A percentile compares a stretch with the other conserved stretches of the same genome.
These are phyloP conservation scores for Diplolepis rosae DNA, from an alignment of 2,888 invertebrate species.

Conservation along the genomic window DNA sequence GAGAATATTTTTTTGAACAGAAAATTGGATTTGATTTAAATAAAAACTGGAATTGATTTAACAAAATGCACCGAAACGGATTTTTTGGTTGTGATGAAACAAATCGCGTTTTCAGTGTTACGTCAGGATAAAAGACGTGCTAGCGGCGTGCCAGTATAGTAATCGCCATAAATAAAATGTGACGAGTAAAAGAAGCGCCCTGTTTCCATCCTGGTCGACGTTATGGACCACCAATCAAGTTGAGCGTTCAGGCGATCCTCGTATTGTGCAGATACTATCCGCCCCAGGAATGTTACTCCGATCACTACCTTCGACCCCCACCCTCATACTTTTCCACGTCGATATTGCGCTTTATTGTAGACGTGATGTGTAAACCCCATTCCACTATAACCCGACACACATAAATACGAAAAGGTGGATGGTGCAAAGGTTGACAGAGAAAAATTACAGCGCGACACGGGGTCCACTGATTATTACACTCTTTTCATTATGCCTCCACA, in stretches of 20 bases:
- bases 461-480: constrained; percentile 50
- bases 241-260: background rate
- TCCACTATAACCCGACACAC: constrained; percentile 3
- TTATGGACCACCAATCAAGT: constrained; percentile 20
- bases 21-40: too few species aligned
- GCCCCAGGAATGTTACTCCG: background rate
- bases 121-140: background rate
- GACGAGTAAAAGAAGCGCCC: constrained; percentile 3
- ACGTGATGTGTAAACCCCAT: constrained; percentile 37
- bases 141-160: background rate
- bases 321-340: constrained; percentile 32
- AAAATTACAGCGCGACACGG: constrained; percentile 44
- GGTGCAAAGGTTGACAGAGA: constrained; percentile 44
- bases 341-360: constrained; percentile 49
- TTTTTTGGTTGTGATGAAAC: too few species aligned
- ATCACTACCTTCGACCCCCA: background rate
- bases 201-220: background rate
- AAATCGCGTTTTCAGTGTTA: too few species aligned
- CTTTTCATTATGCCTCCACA: constrained; percentile 40
- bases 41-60: too few species aligned
- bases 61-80: too few species aligned
- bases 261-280: constrained; percentile 16
- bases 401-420: constrained; percentile 16
- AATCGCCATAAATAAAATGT: background rate
- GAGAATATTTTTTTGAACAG: too few species aligned